Evolutionary conservation across 2,888 invertebrate species (phyloP).

Genomic region (Linnaemya vulpina): DNA sequence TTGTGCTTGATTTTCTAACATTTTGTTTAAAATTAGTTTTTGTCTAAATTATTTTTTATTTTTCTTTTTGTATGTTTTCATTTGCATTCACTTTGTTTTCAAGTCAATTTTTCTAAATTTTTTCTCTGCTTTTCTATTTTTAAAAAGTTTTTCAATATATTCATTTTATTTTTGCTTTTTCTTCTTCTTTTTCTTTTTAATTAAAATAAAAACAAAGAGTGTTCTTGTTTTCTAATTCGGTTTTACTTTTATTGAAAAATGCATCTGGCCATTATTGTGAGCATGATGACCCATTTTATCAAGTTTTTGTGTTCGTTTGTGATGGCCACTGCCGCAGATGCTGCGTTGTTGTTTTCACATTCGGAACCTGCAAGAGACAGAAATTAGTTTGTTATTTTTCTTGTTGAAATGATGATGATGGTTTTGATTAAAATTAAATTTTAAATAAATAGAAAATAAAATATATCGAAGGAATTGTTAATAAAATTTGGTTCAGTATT

Average conservation of each 20-base stretch:
- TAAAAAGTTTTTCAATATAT: slow-evolving; percentile 50
- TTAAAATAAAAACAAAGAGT: slow-evolving; percentile 34
- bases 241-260: slow-evolving; percentile 60
- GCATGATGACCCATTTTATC: slow-evolving; percentile 55
- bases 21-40: slow-evolving; percentile 39
- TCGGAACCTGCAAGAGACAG: slow-evolving; percentile 75
- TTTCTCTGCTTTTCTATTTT: slow-evolving; percentile 28
- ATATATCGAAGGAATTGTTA: neutral
- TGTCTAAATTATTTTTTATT: slow-evolving; percentile 21
- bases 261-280: slow-evolving; percentile 58
- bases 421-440: slow-evolving; percentile 47
- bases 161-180: slow-evolving; percentile 41
- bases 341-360: slow-evolving; percentile 73
- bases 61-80: slow-evolving; percentile 17
- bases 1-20: slow-evolving; percentile 51
- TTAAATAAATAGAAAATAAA: slow-evolving; percentile 48
- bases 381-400: slow-evolving; percentile 69
- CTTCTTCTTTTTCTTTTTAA: slow-evolving; percentile 15
- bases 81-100: slow-evolving; percentile 31
- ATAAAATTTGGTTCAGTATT: neutral
- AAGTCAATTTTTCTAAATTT: slow-evolving; percentile 35
- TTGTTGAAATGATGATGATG: slow-evolving; percentile 67
- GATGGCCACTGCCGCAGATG: slow-evolving; percentile 53
- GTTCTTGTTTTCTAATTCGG: neutral
- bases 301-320: slow-evolving; percentile 34